Percentiles rank a stretch among this genome's conserved stretches.
phyloP scores from a whole-genome alignment of 1,140 invertebrate genomes.

The Drosophila pectinifera region DNA sequence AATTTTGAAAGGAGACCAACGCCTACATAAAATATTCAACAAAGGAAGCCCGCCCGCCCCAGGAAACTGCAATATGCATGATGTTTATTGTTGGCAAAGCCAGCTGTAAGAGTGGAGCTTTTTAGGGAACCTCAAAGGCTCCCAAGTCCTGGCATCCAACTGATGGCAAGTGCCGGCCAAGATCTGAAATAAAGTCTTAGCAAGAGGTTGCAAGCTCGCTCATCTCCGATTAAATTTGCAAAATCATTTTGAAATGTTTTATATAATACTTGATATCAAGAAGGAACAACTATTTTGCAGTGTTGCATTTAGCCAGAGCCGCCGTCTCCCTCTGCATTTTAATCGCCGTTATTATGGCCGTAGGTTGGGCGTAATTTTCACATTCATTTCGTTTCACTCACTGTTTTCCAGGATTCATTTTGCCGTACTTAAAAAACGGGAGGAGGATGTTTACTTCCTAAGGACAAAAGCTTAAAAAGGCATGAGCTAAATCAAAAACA shows the following conservation, averaged over 20 bases:
- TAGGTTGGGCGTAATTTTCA: slow-evolving; percentile 65
- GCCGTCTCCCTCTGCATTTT: slow-evolving; percentile 61
- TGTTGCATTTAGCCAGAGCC: slow-evolving; percentile 35
- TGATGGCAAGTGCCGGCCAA: too few relatives aligned
- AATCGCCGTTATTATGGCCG: slow-evolving; percentile 75
- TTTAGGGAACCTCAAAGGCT: too few relatives aligned
- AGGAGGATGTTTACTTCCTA: slow-evolving; percentile 19
- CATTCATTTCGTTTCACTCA: slow-evolving; percentile 41
- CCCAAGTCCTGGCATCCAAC: too few relatives aligned
- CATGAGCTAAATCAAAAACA: neutral
- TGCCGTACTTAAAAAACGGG: slow-evolving; percentile 30
- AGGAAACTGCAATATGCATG: slow-evolving; percentile 9
- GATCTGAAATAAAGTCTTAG: too few relatives aligned
- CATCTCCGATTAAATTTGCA: too few relatives aligned
- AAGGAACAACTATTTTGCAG: neutral
- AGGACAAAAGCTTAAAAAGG: slow-evolving; percentile 19
- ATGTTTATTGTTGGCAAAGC: slow-evolving; percentile 10
- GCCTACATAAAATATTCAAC: too few relatives aligned
- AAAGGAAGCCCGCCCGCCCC: too few relatives aligned
- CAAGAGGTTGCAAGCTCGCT: too few relatives aligned
- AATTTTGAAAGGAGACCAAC: neutral
- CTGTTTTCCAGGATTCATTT: neutral
- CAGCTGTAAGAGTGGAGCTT: neutral
- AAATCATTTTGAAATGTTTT: too few relatives aligned
- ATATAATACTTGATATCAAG: neutral